A percentile compares a stretch with the other conserved stretches of the same genome.
These are phyloP conservation scores for Stercorarius parasiticus DNA, from an alignment of 2,113 vertebrate genomes.

Conservation along the genomic window DNA sequence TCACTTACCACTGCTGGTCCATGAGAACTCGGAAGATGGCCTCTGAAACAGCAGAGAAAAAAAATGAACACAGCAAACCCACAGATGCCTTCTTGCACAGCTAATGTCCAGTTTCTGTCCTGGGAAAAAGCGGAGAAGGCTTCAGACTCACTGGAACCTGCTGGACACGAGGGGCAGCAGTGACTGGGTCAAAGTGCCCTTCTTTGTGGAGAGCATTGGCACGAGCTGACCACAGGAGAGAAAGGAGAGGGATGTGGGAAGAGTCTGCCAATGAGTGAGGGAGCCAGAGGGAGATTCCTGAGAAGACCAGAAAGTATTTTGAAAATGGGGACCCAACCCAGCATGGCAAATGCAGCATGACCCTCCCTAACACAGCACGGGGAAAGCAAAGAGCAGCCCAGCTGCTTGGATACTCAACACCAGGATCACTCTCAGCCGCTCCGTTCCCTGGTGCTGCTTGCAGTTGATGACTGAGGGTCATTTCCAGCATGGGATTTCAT, in stretches of 20 bases:
- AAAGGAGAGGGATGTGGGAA: not conserved
- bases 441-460: not conserved
- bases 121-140: not conserved
- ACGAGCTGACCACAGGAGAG: not conserved
- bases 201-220: not conserved
- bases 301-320: constrained; percentile 60
- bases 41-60: not conserved
- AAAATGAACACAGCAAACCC: not conserved
- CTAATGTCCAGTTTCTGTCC: not conserved
- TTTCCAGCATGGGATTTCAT: constrained; percentile 37
- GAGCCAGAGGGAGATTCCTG: constrained; percentile 48
- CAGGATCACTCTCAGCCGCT: not conserved
- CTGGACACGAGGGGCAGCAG: not conserved
- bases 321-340: constrained; percentile 33
- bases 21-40: not conserved
- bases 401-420: constrained; percentile 53
- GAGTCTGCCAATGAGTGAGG: not conserved
- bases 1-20: not conserved
- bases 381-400: constrained; percentile 49
- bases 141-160: not conserved
- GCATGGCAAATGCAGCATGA: constrained; percentile 61
- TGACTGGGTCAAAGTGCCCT: not conserved
- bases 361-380: constrained; percentile 41
- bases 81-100: not conserved
- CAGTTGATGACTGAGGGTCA: constrained; percentile 1